Evolutionary conservation across 1,140 invertebrate genomes (phyloP).

Genomic region (Hycleus phaleratus): DNA sequence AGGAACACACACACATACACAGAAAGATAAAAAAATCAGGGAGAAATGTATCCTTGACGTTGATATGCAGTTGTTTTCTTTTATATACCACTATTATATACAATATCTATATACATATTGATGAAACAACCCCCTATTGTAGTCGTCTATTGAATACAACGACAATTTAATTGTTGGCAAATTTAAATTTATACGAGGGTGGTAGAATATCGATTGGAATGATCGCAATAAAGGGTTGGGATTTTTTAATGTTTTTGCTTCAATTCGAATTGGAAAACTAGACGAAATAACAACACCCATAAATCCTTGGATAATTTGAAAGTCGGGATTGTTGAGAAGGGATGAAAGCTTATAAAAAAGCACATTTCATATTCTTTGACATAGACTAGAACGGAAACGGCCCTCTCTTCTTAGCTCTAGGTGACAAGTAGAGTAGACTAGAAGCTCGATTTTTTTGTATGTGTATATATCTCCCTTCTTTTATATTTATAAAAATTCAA

Average conservation of each 20-base stretch:
- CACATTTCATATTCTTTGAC: constrained; percentile 23
- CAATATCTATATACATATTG: neutral
- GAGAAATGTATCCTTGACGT: constrained; percentile 12
- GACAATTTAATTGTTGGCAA: no score
- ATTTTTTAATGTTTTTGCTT: no score
- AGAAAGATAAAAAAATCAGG: neutral
- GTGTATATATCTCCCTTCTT: neutral
- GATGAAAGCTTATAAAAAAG: constrained; percentile 18
- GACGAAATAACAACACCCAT: neutral
- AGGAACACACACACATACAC: constrained; percentile 8
- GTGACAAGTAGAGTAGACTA: constrained; percentile 8
- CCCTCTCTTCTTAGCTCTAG: constrained; percentile 2
- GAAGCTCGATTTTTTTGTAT: neutral
- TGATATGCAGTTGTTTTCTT: constrained; percentile 19
- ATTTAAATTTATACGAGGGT: no score
- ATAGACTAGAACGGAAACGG: constrained; percentile 19
- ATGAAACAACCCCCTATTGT: neutral
- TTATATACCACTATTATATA: constrained; percentile 1
- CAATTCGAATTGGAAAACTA: no score
- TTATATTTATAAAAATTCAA: no score
- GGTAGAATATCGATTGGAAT: no score
- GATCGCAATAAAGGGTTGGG: no score
- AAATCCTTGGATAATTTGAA: constrained; percentile 19
- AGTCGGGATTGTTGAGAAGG: constrained; percentile 16
- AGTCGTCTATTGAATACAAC: neutral